These are phyloP conservation scores for Osmerus mordax DNA, from an alignment of 2,113 vertebrate species.

Conservation along the genomic window DNA sequence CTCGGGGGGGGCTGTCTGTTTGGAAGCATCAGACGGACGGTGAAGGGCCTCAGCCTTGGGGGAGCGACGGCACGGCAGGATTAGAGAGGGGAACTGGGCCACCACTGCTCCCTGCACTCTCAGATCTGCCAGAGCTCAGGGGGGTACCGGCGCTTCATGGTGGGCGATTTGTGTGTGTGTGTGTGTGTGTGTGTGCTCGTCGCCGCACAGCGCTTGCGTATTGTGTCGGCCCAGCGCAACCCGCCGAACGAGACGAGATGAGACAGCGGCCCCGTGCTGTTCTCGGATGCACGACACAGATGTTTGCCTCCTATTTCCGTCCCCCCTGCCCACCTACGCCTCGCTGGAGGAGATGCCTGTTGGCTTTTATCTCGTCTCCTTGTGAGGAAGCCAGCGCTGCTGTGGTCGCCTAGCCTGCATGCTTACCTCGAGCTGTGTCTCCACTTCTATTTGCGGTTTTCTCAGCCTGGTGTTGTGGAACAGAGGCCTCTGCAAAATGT, in stretches of 20 bases:
- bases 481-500: no score
- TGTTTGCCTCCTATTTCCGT: neutral
- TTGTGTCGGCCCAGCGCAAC: conserved; percentile 2
- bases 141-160: neutral
- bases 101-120: neutral
- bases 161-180: neutral
- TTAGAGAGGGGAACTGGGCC: neutral
- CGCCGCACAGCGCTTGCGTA: neutral
- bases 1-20: no score
- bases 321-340: neutral
- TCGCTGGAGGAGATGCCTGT: no score
- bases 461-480: conserved; percentile 19
- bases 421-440: neutral
- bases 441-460: neutral
- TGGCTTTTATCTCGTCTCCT: no score
- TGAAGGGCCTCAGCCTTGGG: conserved; percentile 12
- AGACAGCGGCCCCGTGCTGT: no score
- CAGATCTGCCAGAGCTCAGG: neutral
- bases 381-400: no score
- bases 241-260: no score
- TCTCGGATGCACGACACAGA: no score
- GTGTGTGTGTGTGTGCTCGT: neutral
- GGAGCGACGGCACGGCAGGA: neutral
- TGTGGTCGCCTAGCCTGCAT: neutral
- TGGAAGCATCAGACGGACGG: no score